Evolutionary conservation across 2,113 vertebrate species (phyloP).

Genomic region (Vidua macroura): DNA sequence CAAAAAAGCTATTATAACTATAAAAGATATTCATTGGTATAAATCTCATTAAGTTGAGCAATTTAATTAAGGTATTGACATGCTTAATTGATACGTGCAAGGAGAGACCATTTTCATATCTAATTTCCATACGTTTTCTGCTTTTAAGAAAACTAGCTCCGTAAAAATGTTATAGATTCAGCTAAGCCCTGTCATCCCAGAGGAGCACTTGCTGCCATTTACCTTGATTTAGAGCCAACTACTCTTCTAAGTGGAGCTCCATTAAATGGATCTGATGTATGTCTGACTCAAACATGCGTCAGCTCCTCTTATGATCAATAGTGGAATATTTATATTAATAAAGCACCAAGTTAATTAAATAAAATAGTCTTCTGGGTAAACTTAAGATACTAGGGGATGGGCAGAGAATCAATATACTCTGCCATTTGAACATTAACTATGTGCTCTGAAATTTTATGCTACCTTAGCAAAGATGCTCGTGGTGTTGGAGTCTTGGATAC

Average conservation of each 20-base stretch:
- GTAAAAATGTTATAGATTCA: constrained; percentile 82
- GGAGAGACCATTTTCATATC: constrained; percentile 87
- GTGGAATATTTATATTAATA: constrained; percentile 98
- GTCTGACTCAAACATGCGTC: constrained; percentile 83
- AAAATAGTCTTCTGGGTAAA: constrained; percentile 85
- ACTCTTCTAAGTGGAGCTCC: constrained; percentile 75
- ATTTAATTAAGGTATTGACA: constrained; percentile 99
- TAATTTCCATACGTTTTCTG: constrained; percentile 88
- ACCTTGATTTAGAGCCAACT: constrained; percentile 87
- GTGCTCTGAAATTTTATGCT: constrained; percentile 78
- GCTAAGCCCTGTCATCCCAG: constrained; percentile 78
- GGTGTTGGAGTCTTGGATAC: constrained; percentile 25
- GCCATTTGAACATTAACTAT: constrained; percentile 77
- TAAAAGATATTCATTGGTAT: constrained; percentile 96
- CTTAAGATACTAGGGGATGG: constrained; percentile 83
- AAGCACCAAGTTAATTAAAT: constrained; percentile 95
- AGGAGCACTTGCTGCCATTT: constrained; percentile 90
- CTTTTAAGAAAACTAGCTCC: constrained; percentile 72
- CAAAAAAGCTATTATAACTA: constrained; percentile 99
- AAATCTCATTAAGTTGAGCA: constrained; percentile 96
- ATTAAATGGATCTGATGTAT: constrained; percentile 81
- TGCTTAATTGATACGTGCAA: constrained; percentile 97
- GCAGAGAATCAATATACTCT: constrained; percentile 76
- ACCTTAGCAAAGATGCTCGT: constrained; percentile 55
- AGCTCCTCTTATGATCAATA: constrained; percentile 93